phyloP scores from a whole-genome alignment of 2,888 invertebrate species.

The Fabriciana adippe region DNA sequence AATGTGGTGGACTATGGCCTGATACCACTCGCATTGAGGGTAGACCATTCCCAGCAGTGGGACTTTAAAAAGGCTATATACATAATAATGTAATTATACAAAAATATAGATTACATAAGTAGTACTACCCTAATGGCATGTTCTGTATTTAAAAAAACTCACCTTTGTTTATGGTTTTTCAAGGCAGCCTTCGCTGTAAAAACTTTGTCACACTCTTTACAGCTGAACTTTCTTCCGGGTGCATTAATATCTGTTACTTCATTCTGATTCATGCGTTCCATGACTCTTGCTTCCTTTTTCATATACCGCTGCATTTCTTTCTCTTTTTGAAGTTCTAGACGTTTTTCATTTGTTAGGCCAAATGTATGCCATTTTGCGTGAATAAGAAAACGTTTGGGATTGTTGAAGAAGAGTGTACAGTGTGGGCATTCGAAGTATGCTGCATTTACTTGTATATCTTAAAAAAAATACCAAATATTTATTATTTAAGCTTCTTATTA shows the following conservation, averaged over 20 bases:
- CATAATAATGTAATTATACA: too few species aligned
- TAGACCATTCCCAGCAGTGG: too few species aligned
- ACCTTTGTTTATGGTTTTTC: slow-evolving; percentile 67
- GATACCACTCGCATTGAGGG: too few species aligned
- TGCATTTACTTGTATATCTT: slow-evolving; percentile 32
- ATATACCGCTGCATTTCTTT: slow-evolving; percentile 49
- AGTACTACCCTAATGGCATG: too few species aligned
- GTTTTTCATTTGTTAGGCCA: slow-evolving; percentile 59
- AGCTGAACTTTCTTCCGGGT: slow-evolving; percentile 50
- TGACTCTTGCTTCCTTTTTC: slow-evolving; percentile 50
- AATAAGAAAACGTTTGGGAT: slow-evolving; percentile 70
- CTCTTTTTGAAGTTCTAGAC: slow-evolving; percentile 52
- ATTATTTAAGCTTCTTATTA: background rate
- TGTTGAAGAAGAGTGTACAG: slow-evolving; percentile 58
- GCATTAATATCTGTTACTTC: slow-evolving; percentile 44
- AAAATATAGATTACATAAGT: too few species aligned
- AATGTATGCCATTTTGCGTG: slow-evolving; percentile 75
- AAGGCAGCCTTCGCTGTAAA: slow-evolving; percentile 60
- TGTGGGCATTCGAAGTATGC: slow-evolving; percentile 63
- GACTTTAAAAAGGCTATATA: too few species aligned
- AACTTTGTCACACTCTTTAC: slow-evolving; percentile 67
- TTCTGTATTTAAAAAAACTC: slow-evolving; percentile 30
- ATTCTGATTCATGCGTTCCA: slow-evolving; percentile 44
- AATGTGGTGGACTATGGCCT: too few species aligned
- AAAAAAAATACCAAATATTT: background rate